A percentile compares a stretch with the other conserved stretches of the same genome.
Conservation (phyloP, 2,113 vertebrate genomes). For the Eudyptes chrysolophus region DNA sequence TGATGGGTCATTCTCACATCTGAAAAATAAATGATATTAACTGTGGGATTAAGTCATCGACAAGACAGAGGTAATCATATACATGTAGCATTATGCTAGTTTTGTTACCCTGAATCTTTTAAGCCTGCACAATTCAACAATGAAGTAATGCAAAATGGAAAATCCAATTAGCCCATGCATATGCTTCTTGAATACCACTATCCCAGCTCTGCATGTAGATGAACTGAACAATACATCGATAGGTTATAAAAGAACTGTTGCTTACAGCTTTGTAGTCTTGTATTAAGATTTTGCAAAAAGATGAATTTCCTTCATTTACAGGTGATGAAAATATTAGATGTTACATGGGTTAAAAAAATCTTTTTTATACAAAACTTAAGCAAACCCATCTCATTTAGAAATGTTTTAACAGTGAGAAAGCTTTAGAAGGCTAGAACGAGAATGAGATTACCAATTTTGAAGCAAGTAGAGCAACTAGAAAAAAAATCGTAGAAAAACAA, state of each 20-base stretch:
- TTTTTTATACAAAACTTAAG: not conserved
- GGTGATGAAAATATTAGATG: not conserved
- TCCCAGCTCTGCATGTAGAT: not conserved
- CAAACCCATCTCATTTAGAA: not conserved
- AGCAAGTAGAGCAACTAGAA: not conserved
- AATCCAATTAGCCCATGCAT: constrained; percentile 61
- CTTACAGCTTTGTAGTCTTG: not conserved
- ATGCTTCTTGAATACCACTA: constrained; percentile 24
- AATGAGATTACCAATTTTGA: not conserved
- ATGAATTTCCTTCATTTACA: not conserved
- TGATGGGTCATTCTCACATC: not conserved
- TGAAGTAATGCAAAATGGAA: constrained; percentile 49
- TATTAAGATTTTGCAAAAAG: constrained; percentile 7
- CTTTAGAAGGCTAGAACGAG: not conserved
- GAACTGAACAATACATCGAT: not conserved
- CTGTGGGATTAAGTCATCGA: constrained; percentile 28
- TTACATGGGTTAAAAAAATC: not conserved
- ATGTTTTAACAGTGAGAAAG: not conserved
- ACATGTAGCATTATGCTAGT: constrained; percentile 6
- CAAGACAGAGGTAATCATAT: constrained; percentile 24
- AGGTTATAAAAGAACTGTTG: not conserved
- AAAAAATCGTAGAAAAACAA: not conserved
- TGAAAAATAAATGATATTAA: constrained; percentile 31
- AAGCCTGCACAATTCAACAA: constrained; percentile 42
- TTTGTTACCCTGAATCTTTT: constrained; percentile 56